These are phyloP conservation scores for Pelagia noctiluca DNA, from an alignment of 30 jellyfish, hydroid and myxozoan species.

Conservation along the genomic window DNA sequence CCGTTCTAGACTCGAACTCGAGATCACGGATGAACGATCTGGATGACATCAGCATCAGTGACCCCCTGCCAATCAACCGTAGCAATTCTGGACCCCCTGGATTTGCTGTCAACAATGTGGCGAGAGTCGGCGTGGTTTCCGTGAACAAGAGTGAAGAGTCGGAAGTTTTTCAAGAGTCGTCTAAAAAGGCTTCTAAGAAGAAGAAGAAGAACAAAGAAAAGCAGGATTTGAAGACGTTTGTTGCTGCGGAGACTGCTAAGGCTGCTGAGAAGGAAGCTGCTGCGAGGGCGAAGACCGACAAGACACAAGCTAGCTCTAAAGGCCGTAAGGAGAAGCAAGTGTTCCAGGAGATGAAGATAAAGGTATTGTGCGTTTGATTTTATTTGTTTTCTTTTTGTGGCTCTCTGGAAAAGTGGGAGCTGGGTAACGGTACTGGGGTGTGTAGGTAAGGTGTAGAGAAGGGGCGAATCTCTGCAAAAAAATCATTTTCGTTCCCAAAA, in stretches of 20 bases:
- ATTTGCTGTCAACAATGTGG: background rate
- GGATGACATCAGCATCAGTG: conserved; percentile 87
- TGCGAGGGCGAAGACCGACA: conserved; percentile 1
- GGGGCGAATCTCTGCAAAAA: too few species aligned
- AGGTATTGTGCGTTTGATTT: too few species aligned
- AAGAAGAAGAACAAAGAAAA: conserved; percentile 67
- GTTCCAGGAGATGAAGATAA: background rate
- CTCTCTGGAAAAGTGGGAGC: too few species aligned
- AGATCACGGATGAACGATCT: conserved; percentile 91
- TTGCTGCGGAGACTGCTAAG: background rate
- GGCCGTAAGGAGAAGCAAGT: background rate
- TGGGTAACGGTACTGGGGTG: too few species aligned
- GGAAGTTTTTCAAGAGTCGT: conserved; percentile 39
- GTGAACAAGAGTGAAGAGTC: background rate
- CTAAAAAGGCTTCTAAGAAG: conserved; percentile 68
- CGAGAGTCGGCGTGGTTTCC: background rate
- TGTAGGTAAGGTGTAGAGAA: too few species aligned
- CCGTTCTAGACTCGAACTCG: conserved; percentile 8
- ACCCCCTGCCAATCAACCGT: conserved; percentile 59
- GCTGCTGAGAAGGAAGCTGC: conserved; percentile 19
- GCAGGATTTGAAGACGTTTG: conserved; percentile 9
- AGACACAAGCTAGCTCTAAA: conserved; percentile 1
- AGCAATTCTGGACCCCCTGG: conserved; percentile 3
- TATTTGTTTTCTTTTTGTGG: too few species aligned
- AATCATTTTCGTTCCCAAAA: too few species aligned